Percentiles rank a stretch among this genome's conserved stretches.
These are phyloP conservation scores for Rhodeus uyekii DNA, from an alignment of 2,797 vertebrate genomes.

Conservation along the genomic window DNA sequence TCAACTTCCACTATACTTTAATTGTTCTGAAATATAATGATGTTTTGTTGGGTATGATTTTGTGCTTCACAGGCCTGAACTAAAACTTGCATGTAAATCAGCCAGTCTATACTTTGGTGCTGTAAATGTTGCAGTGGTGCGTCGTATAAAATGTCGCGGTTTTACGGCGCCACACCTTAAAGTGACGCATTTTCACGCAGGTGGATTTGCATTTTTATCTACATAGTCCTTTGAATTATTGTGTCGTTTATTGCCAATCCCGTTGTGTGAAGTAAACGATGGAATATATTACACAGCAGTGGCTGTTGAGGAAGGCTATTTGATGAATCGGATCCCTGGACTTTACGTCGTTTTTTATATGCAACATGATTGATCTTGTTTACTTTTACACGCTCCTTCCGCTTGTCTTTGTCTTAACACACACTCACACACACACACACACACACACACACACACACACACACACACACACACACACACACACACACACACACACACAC, in stretches of 20 bases:
- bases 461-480: neutral
- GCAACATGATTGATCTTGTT: slow-evolving; percentile 28
- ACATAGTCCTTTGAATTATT: neutral
- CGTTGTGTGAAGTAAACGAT: neutral
- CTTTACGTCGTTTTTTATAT: neutral
- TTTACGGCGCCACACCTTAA: neutral
- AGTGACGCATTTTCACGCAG: neutral
- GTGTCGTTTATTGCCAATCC: neutral
- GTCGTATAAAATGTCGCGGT: neutral
- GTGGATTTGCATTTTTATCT: neutral
- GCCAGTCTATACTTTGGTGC: neutral
- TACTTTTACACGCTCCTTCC: neutral
- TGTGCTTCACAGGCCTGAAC: neutral
- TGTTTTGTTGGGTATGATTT: neutral
- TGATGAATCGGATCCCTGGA: slow-evolving; percentile 11
- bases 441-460: neutral
- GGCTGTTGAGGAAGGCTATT: neutral
- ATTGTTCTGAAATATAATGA: neutral
- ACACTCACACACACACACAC: too few species aligned
- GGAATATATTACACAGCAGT: neutral
- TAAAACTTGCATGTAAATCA: neutral
- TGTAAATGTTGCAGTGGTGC: neutral
- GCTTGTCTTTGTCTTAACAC: neutral
- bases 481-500: neutral
- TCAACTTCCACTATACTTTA: neutral